Base-by-base conservation (phyloP, 2,888 invertebrate genomes). In the Sinhomidia bicolor region DNA sequence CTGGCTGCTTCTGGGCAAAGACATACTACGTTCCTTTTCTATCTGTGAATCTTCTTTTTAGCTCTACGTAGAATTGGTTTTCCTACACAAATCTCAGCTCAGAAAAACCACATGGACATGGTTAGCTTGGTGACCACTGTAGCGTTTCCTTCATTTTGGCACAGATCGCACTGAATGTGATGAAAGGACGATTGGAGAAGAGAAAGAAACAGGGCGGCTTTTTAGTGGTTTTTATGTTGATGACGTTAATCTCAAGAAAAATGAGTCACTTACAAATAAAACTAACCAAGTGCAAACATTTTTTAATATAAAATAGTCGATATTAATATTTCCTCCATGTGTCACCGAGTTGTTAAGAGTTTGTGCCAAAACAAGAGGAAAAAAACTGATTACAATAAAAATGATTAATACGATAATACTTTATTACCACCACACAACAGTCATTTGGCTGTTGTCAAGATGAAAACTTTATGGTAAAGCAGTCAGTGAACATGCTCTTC, bases 141-240 rank as follows among this genome's bases (percentile, higher is more conserved):
- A 51, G 62, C 65, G 26, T 54, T 81, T 81, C 81, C 26, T 65
- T 65, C 81, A 65, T 81, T 44, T 81, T 81, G 81, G 65, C 65
- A 81, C 65, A 65, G 65, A 65, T 65, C 29, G 81, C 65, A 47
- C 81, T 81, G 81, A 47, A 26, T 78, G 51, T 78, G 17, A 12
- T 41, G 26, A 44, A 44, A 23, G 32, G 17, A n/a, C 6, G 57
- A 57, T 4, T 57, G 4, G 57, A 7, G 29, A 12, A 29, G 26
- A 14, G 14, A 12, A 62, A 29, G 62, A 65, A 65, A 65, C 36
- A 65, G 36, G 17, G 36, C n/a, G 65, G 17, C n/a, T n/a, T 36
- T 65, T 65, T 65, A 4, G 12, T 29, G 2, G 17, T 36, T 65
- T 62, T 62, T 1, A 9, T 65, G 32, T 29, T 36, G 36, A 65